These are phyloP conservation scores for Andrena haemorrhoa DNA, from an alignment of 2,888 invertebrate genomes.

Conservation along the genomic window DNA sequence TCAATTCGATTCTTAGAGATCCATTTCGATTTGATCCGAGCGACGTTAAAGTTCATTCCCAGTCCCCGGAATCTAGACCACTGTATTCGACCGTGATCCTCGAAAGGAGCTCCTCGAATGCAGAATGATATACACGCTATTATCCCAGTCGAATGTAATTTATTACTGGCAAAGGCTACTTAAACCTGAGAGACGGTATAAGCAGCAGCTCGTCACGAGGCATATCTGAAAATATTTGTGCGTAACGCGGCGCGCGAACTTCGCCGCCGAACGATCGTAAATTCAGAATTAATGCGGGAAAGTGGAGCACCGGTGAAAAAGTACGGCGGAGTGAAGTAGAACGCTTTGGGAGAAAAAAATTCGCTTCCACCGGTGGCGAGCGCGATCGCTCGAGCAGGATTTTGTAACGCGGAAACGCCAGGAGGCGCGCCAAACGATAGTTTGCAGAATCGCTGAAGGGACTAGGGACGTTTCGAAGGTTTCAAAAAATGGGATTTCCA, in stretches of 20 bases:
- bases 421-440: background rate
- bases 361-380: constrained; percentile 30
- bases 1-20: too few species aligned
- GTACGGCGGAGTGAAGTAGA: constrained; percentile 38
- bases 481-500: background rate
- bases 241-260: constrained; percentile 4
- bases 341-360: constrained; percentile 42
- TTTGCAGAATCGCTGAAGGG: background rate
- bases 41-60: too few species aligned
- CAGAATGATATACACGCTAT: too few species aligned
- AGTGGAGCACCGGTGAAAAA: constrained; percentile 42
- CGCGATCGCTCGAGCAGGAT: constrained; percentile 27
- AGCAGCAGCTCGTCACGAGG: background rate
- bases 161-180: too few species aligned
- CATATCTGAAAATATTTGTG: constrained; percentile 14
- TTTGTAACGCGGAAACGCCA: background rate
- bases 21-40: too few species aligned
- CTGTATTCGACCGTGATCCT: too few species aligned
- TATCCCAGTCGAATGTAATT: too few species aligned
- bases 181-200: background rate
- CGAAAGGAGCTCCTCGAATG: too few species aligned
- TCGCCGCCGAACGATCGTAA: constrained; percentile 38
- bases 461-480: background rate
- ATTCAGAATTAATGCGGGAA: constrained; percentile 55
- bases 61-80: too few species aligned